These are phyloP conservation scores for Arrhopalites spinosus DNA, from an alignment of 2,888 invertebrate genomes.

Conservation along the genomic window DNA sequence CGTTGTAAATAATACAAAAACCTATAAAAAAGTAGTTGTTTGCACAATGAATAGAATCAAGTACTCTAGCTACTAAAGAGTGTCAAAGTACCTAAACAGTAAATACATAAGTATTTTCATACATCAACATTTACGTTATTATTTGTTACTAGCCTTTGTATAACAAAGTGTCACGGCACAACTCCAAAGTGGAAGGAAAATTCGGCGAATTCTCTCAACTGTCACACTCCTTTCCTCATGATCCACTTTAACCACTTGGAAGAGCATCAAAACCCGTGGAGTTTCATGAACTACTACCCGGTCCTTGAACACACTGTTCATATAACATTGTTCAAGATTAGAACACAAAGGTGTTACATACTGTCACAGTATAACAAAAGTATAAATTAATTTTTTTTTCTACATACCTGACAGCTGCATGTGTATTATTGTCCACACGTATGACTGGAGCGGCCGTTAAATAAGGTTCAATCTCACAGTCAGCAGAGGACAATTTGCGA, in stretches of 20 bases:
- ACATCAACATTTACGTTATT: background rate
- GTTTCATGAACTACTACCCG: slow-evolving; percentile 45
- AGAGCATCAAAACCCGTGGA: slow-evolving; percentile 41
- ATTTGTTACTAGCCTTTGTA: slow-evolving; percentile 39
- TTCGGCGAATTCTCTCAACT: slow-evolving; percentile 41
- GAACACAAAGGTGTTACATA: slow-evolving; percentile 1
- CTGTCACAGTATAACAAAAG: background rate
- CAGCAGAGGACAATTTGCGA: background rate
- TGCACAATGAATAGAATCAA: background rate
- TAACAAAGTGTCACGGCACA: slow-evolving; percentile 42
- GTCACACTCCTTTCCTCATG: slow-evolving; percentile 32
- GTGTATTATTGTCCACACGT: slow-evolving; percentile 47
- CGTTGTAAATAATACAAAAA: slow-evolving; percentile 46
- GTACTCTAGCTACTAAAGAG: background rate
- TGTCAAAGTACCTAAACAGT: background rate
- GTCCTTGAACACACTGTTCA: slow-evolving; percentile 45
- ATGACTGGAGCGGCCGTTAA: slow-evolving; percentile 29
- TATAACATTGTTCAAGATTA: too few species aligned
- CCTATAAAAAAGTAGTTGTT: slow-evolving; percentile 25
- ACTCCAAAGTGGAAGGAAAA: slow-evolving; percentile 50
- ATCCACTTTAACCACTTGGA: slow-evolving; percentile 40
- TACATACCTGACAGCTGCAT: slow-evolving; percentile 49
- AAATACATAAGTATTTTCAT: too few species aligned
- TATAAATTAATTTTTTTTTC: background rate
- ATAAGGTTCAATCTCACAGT: slow-evolving; percentile 30